Evolutionary conservation across 2,797 vertebrate genomes (phyloP), one percentile per base, ranked within the genome.

Genomic region (Alosa sapidissima): DNA sequence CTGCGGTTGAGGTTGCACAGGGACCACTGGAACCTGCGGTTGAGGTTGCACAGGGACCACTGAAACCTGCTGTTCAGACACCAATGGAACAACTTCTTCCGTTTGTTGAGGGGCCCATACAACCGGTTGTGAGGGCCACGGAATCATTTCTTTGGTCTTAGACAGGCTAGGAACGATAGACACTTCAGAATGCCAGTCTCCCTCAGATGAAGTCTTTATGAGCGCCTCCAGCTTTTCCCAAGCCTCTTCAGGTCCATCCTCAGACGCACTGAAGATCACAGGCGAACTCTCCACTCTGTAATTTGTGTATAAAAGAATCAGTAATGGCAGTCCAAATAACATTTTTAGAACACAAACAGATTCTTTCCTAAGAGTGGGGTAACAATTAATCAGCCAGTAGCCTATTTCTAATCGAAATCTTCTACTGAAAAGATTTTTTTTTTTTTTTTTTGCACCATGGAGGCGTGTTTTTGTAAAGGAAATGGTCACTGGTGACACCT

Each of bases 1-100:
- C 0, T 8, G 10, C 9, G 5, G 0, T 4, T 0, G 41, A 41
- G 1, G 0, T 28, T 0, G 0, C 0, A 0, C 4, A 11, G 7
- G 41, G 0, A 19, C 54, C 54, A 55, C 16, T 19, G 54, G 19
- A 55, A 2, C 16, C 52, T 54, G 52, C 52, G 54, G 52, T 16
- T 54, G 52, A 16, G 0, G 0, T 16, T 19, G 52, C 52, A 19
- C 13, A 5, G 52, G 52, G 14, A 16, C 13, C 51, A 0, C 2
- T n/a, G n/a, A n/a, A n/a, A 28, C 28, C 28, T 28, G 28, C 28
- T 28, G 28, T 28, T 28, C 28, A 28, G 28, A 28, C 28, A 28
- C 28, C 28, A 28, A 28, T 28, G 28, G 28, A 28, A 1, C 28
- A 28, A 1, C 28, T 28, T 28, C 0, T 28, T 28, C 28, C 28